Evolutionary conservation across 2,113 vertebrate species (phyloP), one percentile per base, ranked within the genome.

Genomic region (Trogon melanurus): DNA sequence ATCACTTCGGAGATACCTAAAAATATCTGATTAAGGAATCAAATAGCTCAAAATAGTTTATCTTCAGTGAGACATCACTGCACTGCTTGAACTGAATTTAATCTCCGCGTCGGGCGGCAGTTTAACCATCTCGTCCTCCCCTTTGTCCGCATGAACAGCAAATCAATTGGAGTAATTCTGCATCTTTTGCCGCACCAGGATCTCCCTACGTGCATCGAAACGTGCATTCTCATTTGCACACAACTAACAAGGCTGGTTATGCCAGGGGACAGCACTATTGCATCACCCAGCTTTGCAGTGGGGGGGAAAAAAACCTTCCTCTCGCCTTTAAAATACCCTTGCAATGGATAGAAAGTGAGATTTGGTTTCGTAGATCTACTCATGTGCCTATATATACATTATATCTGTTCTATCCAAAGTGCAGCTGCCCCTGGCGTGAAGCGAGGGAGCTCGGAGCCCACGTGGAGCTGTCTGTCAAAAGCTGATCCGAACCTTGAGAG

Each of bases 251-350:
- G 34, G 17, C 25, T 79, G 53, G 9, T 45, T 80, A 29, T 21
- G 41, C 29, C 53, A 76, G 16, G 30, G 16, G 32, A 75, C 29
- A 60, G 18, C 19, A 61, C 15, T 32, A 58, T 4, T 45, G 17
- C 4, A n/a, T 66, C 34, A 64, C 7, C 7, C 13, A 50, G 16
- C 6, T 44, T 78, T 47, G 57, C 6, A 62, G 6, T 0, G 0
- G 5, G 2, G 5, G 11, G 5, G 11, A 11, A 65, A 54, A 19
- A 38, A 1, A 0, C 0, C 2, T 22, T 57, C 25, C 50, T 48
- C 47, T 34, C 32, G 12, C 8, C 48, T 67, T 86, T 71, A 56
- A 91, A 91, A 38, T 13, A n/a, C 10, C 16, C 8, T 54, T 91
- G 51, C 9, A 60, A 53, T 2, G 7, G 44, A 29, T 6, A 88